Evolutionary conservation across 2,797 vertebrate species (phyloP).

Genomic region (Rhodeus uyekii): DNA sequence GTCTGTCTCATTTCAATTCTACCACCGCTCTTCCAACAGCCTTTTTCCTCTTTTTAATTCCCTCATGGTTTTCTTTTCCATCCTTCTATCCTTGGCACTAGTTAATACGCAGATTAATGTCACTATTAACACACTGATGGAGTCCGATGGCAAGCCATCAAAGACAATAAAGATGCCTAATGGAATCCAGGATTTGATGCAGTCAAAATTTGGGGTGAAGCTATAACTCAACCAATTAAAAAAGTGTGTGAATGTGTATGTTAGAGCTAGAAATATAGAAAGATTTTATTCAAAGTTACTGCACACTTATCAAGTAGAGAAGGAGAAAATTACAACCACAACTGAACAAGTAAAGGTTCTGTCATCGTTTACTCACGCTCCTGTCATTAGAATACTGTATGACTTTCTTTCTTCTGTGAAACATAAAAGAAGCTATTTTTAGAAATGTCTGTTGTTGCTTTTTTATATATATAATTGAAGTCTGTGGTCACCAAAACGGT

Average conservation of each 20-base stretch:
- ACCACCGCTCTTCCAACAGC: constrained; percentile 59
- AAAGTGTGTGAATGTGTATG: neutral
- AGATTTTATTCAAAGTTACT: neutral
- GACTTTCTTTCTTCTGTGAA: neutral
- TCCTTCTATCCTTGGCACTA: constrained; percentile 66
- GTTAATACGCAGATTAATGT: constrained; percentile 73
- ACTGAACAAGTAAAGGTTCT: neutral
- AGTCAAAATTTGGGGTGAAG: constrained; percentile 64
- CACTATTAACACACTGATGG: constrained; percentile 68
- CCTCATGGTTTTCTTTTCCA: constrained; percentile 58
- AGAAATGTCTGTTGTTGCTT: neutral
- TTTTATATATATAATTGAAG: neutral
- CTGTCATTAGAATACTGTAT: neutral
- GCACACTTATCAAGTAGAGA: neutral
- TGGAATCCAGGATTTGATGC: constrained; percentile 70
- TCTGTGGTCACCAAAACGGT: too few species aligned
- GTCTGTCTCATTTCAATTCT: constrained; percentile 65
- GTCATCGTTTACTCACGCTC: neutral
- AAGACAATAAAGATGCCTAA: constrained; percentile 65
- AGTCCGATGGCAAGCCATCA: constrained; percentile 68
- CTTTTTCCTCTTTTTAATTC: constrained; percentile 65
- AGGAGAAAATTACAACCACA: neutral
- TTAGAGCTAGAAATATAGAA: constrained; percentile 1
- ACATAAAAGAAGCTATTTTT: neutral
- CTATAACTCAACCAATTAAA: constrained; percentile 44